Evolutionary conservation across 2,888 invertebrate genomes (phyloP).

Genomic region (Urechis unicinctus): DNA sequence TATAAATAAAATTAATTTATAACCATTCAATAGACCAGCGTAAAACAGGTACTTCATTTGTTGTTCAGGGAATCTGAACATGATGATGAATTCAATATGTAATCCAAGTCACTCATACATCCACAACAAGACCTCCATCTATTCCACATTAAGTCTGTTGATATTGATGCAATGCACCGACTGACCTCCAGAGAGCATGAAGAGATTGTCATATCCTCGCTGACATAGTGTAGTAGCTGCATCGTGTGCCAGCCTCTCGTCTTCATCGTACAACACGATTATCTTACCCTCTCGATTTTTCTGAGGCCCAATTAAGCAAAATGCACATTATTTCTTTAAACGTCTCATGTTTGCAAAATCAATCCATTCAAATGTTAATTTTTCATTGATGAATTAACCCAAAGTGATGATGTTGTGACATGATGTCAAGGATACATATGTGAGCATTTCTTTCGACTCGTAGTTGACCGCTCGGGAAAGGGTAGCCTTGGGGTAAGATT

Average conservation of each 20-base stretch:
- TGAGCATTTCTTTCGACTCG: slow-evolving; percentile 50
- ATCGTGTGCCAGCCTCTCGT: slow-evolving; percentile 48
- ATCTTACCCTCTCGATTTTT: slow-evolving; percentile 51
- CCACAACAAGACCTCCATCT: too few species aligned
- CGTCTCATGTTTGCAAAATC: too few species aligned
- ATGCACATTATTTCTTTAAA: background rate
- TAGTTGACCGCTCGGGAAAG: slow-evolving; percentile 50
- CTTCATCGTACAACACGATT: slow-evolving; percentile 53
- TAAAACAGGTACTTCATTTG: too few species aligned
- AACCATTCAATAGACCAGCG: too few species aligned
- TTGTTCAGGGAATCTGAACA: too few species aligned
- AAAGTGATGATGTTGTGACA: background rate
- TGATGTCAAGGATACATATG: slow-evolving; percentile 47
- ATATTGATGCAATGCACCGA: too few species aligned
- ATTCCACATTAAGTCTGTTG: too few species aligned
- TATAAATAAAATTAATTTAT: background rate
- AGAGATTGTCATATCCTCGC: slow-evolving; percentile 54
- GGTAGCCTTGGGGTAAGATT: slow-evolving; percentile 49
- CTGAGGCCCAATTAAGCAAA: slow-evolving; percentile 21
- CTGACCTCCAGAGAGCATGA: slow-evolving; percentile 54
- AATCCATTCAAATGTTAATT: background rate
- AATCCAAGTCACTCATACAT: too few species aligned
- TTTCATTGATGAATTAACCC: background rate
- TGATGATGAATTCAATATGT: too few species aligned
- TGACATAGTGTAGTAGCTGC: slow-evolving; percentile 52